These are phyloP conservation scores for Orussus abietinus DNA, from an alignment of 1,140 invertebrate species.

Conservation along the genomic window DNA sequence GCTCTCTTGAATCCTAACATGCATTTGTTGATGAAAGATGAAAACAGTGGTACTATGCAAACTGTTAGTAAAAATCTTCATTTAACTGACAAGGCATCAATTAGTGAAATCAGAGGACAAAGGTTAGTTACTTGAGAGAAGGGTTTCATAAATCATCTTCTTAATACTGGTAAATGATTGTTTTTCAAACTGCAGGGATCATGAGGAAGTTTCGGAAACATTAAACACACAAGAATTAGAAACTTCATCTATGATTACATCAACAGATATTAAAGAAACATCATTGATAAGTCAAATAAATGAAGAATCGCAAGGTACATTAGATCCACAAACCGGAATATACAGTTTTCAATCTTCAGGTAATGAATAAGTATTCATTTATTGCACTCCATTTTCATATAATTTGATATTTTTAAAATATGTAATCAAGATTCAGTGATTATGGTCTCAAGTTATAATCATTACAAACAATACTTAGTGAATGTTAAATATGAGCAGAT, in stretches of 20 bases:
- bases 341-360: constrained; percentile 31
- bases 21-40: constrained; percentile 23
- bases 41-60: constrained; percentile 29
- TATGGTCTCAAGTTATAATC: too few species aligned
- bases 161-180: too few species aligned
- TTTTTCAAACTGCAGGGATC: too few species aligned
- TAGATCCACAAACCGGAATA: constrained; percentile 35
- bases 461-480: too few species aligned
- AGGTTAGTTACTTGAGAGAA: constrained; percentile 1
- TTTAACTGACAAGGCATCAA: constrained; percentile 18
- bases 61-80: constrained; percentile 16
- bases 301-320: constrained; percentile 25
- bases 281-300: constrained; percentile 9
- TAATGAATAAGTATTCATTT: constrained; percentile 14
- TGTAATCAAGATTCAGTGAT: too few species aligned
- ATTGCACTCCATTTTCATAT: too few species aligned
- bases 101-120: constrained; percentile 17
- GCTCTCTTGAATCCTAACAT: constrained; percentile 26
- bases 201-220: background rate
- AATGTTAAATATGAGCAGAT: too few species aligned
- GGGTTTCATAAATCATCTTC: too few species aligned
- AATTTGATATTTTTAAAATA: too few species aligned
- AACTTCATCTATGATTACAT: too few species aligned
- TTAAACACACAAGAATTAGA: too few species aligned
- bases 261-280: too few species aligned